A percentile compares a stretch with the other conserved stretches of the same genome.
These are phyloP conservation scores for Mastacembelus armatus DNA, from an alignment of 2,797 vertebrate genomes.

Conservation along the genomic window DNA sequence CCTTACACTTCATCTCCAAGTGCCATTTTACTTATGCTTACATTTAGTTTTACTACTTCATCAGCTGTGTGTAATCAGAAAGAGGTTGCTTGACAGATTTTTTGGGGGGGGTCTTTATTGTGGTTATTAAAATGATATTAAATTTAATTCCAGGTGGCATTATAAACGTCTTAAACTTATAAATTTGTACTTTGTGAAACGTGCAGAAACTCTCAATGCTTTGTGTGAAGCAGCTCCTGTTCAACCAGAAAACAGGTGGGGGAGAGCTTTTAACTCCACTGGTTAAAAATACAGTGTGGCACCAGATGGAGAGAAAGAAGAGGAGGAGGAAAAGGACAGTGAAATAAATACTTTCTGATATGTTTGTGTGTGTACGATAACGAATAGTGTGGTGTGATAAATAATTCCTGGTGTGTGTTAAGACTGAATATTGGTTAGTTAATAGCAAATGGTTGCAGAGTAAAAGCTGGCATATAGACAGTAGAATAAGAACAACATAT, in stretches of 20 bases:
- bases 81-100: conserved; percentile 45
- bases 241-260: conserved; percentile 43
- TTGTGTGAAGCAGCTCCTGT: conserved; percentile 18
- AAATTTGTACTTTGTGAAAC: conserved; percentile 50
- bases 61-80: conserved; percentile 48
- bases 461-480: conserved; percentile 10
- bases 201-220: conserved; percentile 28
- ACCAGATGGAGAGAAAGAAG: conserved; percentile 54
- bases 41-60: conserved; percentile 55
- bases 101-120: conserved; percentile 52
- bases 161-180: conserved; percentile 61
- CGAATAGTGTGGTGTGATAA: conserved; percentile 52
- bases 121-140: conserved; percentile 55
- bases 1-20: conserved; percentile 16
- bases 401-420: conserved; percentile 51
- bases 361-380: conserved; percentile 21
- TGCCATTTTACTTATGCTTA: conserved; percentile 43
- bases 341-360: conserved; percentile 68
- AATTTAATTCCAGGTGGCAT: conserved; percentile 61
- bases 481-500: conserved; percentile 29
- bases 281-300: conserved; percentile 68
- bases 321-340: conserved; percentile 43
- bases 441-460: conserved; percentile 35
- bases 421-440: conserved; percentile 27
- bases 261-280: conserved; percentile 59